These are phyloP conservation scores for Drosophila limbata DNA, from an alignment of 2,888 invertebrate genomes.

Conservation along the genomic window DNA sequence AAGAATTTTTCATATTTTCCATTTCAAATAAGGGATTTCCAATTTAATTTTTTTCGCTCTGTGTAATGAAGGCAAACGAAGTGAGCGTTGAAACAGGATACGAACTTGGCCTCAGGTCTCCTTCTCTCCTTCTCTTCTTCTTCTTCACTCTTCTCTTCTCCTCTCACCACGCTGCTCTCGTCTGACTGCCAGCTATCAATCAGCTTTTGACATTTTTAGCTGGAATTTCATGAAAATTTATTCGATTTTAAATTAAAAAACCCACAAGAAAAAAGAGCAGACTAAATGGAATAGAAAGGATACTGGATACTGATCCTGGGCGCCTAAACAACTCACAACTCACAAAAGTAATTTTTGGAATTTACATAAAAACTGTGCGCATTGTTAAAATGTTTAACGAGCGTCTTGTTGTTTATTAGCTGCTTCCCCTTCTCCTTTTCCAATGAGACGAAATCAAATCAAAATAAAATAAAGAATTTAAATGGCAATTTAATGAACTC, in stretches of 20 bases:
- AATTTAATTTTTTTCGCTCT: not conserved
- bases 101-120: slow-evolving; percentile 47
- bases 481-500: slow-evolving; percentile 81
- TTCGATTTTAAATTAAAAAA: slow-evolving; percentile 80
- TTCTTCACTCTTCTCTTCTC: slow-evolving; percentile 6
- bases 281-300: slow-evolving; percentile 11
- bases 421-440: not conserved
- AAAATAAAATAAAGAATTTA: slow-evolving; percentile 73
- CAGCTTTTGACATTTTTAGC: slow-evolving; percentile 83
- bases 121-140: not conserved
- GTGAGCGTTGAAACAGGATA: slow-evolving; percentile 70
- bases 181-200: slow-evolving; percentile 79
- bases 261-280: slow-evolving; percentile 4
- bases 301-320: slow-evolving; percentile 50
- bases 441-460: slow-evolving; percentile 43
- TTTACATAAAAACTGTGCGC: slow-evolving; percentile 74
- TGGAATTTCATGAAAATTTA: slow-evolving; percentile 82
- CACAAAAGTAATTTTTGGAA: slow-evolving; percentile 68
- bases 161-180: slow-evolving; percentile 15
- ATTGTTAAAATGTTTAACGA: slow-evolving; percentile 59
- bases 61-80: slow-evolving; percentile 5
- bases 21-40: no score
- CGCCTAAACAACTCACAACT: slow-evolving; percentile 57
- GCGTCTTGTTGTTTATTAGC: slow-evolving; percentile 60
- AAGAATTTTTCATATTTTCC: no score